A percentile compares a stretch with the other conserved stretches of the same genome.
Conservation (phyloP, 2,113 vertebrate species). For the Pseudorasbora parva region DNA sequence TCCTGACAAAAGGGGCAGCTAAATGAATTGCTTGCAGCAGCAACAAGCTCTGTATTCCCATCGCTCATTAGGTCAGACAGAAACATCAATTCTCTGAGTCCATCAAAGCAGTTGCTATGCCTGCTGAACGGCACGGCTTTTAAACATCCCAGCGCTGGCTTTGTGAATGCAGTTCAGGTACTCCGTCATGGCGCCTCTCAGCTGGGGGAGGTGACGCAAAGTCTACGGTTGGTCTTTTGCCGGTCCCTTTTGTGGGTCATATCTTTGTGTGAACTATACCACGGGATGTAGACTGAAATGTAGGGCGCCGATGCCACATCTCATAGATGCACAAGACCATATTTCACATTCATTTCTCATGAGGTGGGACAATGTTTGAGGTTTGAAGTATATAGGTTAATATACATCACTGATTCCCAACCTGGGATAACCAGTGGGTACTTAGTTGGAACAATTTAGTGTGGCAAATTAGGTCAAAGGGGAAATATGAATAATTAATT, state of each 20-base stretch:
- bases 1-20: slow-evolving; percentile 31
- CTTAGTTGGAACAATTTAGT: background rate
- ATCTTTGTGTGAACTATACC: slow-evolving; percentile 27
- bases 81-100: slow-evolving; percentile 68
- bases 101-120: slow-evolving; percentile 38
- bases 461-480: too few species aligned
- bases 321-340: background rate
- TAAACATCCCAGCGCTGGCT: slow-evolving; percentile 18
- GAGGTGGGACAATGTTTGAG: slow-evolving; percentile 4
- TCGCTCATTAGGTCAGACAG: slow-evolving; percentile 68
- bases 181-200: background rate
- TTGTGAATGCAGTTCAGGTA: slow-evolving; percentile 21
- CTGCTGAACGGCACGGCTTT: background rate
- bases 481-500: too few species aligned
- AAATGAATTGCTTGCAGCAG: slow-evolving; percentile 62
- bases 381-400: slow-evolving; percentile 11
- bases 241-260: background rate
- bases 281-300: slow-evolving; percentile 9
- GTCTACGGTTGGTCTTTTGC: background rate
- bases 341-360: slow-evolving; percentile 13
- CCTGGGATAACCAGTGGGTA: background rate
- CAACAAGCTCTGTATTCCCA: slow-evolving; percentile 61
- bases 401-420: background rate
- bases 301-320: slow-evolving; percentile 5
- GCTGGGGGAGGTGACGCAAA: slow-evolving; percentile 7